These are phyloP conservation scores for Bombus polaris DNA, from an alignment of 1,140 invertebrate genomes.

Conservation along the genomic window DNA sequence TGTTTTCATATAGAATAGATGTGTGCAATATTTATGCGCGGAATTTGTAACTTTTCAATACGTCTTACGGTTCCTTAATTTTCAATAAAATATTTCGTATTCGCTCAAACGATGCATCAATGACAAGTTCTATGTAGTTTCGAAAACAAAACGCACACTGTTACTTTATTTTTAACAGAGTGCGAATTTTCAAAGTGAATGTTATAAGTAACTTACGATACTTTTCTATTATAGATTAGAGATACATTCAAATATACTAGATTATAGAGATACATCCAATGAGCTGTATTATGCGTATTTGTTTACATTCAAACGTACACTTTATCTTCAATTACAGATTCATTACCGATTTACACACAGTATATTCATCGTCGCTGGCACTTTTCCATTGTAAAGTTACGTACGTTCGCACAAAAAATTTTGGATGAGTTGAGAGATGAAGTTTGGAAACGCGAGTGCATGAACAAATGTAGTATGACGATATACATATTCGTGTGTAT, in stretches of 20 bases:
- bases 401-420: not conserved
- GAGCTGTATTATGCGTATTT: slow-evolving; percentile 48
- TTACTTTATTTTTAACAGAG: slow-evolving; percentile 34
- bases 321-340: slow-evolving; percentile 40
- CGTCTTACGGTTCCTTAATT: not conserved
- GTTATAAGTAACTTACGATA: slow-evolving; percentile 18
- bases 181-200: slow-evolving; percentile 26
- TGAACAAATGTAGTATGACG: not conserved
- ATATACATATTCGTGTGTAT: not conserved
- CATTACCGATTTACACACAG: slow-evolving; percentile 37
- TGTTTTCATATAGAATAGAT: not conserved
- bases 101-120: not conserved
- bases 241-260: slow-evolving; percentile 13
- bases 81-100: not conserved
- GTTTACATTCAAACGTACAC: slow-evolving; percentile 49
- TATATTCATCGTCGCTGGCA: slow-evolving; percentile 5
- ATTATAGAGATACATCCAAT: slow-evolving; percentile 42
- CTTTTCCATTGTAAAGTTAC: not conserved
- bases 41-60: not conserved
- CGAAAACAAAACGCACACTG: slow-evolving; percentile 29
- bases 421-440: not conserved
- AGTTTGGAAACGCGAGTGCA: not conserved
- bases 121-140: slow-evolving; percentile 6
- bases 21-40: not conserved
- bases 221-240: slow-evolving; percentile 20